phyloP scores from a whole-genome alignment of 2,888 invertebrate species.

The Apoderus coryli region DNA sequence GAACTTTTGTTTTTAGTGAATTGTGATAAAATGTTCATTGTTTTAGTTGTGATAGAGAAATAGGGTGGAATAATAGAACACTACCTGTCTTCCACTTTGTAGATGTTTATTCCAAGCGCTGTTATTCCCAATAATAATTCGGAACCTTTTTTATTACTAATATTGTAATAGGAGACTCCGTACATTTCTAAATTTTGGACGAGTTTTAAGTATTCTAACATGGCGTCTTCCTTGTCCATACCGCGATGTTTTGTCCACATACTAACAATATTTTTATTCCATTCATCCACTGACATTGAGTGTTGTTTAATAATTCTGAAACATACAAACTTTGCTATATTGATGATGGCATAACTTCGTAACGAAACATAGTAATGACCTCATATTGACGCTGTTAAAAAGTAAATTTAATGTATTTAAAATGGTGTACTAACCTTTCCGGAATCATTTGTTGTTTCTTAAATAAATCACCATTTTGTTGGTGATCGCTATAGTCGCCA shows the following conservation, averaged over 20 bases:
- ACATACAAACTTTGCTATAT: too few relatives aligned
- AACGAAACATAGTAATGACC: too few relatives aligned
- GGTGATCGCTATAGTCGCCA: conserved; percentile 76
- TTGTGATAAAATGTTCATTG: too few relatives aligned
- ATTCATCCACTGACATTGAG: conserved; percentile 90
- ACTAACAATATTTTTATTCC: conserved; percentile 91
- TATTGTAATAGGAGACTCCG: conserved; percentile 96
- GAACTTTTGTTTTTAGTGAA: conserved; percentile 2
- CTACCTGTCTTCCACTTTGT: conserved; percentile 91
- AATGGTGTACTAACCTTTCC: conserved; percentile 51
- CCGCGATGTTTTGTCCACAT: conserved; percentile 96
- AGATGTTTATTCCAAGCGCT: conserved; percentile 93
- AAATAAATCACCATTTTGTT: conserved; percentile 69
- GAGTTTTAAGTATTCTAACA: conserved; percentile 98
- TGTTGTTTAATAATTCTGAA: conserved; percentile 84
- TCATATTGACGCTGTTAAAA: too few relatives aligned
- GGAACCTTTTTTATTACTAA: conserved; percentile 96
- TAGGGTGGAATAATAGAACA: too few relatives aligned
- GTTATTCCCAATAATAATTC: conserved; percentile 94
- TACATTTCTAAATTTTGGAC: conserved; percentile 97
- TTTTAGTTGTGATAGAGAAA: background rate
- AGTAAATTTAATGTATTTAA: background rate
- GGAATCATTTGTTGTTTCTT: conserved; percentile 84
- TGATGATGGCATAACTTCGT: too few relatives aligned
- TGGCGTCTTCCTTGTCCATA: conserved; percentile 87